phyloP scores from a whole-genome alignment of 2,113 vertebrate genomes.

The Podarcis muralis region DNA sequence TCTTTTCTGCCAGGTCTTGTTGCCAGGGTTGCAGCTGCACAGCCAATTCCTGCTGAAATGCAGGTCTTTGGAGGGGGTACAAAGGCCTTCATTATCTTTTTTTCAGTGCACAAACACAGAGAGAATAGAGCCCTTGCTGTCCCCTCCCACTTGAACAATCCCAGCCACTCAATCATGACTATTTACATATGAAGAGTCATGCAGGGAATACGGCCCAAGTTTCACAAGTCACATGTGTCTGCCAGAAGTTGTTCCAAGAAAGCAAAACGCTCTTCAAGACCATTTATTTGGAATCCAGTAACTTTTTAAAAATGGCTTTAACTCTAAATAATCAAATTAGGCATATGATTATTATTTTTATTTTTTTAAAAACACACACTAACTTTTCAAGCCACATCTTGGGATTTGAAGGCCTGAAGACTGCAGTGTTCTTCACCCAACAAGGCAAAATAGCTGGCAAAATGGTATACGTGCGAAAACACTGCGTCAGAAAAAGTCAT shows the following conservation, averaged over 20 bases:
- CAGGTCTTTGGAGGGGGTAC: conserved; percentile 62
- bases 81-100: conserved; percentile 77
- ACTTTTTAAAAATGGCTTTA: background rate
- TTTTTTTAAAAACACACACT: background rate
- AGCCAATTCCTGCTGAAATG: conserved; percentile 62
- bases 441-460: background rate
- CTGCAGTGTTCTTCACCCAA: background rate
- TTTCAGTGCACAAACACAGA: conserved; percentile 41
- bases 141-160: conserved; percentile 2
- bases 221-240: background rate
- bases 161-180: background rate
- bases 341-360: background rate
- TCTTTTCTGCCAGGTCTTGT: conserved; percentile 69
- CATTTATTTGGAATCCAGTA: background rate
- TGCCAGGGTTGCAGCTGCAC: conserved; percentile 79
- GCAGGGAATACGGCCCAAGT: background rate
- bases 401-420: background rate
- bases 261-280: background rate
- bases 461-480: background rate
- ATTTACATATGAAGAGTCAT: conserved; percentile 28
- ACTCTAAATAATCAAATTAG: background rate
- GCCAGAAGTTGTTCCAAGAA: background rate
- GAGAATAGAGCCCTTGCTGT: conserved; percentile 44
- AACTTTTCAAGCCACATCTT: background rate
- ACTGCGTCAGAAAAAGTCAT: background rate